Percentiles rank a stretch among this genome's conserved stretches.
These are phyloP conservation scores for Chaetura pelagica DNA, from an alignment of 2,113 vertebrate genomes.

Conservation along the genomic window DNA sequence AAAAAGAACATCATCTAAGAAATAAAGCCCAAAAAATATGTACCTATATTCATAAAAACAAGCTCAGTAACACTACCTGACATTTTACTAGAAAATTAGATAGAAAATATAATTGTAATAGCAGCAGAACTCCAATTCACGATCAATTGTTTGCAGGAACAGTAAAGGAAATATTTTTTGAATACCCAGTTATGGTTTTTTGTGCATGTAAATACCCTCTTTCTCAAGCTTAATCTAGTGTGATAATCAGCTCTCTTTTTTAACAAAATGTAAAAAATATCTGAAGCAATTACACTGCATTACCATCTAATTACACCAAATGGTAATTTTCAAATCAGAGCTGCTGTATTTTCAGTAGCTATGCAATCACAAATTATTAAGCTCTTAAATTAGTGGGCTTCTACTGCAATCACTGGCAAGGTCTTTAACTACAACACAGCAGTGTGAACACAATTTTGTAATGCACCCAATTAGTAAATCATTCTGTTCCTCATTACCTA, in stretches of 20 bases:
- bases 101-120: background rate
- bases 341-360: constrained; percentile 29
- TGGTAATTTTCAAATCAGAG: constrained; percentile 46
- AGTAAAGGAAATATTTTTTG: background rate
- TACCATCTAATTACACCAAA: constrained; percentile 37
- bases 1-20: fast-evolving
- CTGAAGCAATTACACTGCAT: constrained; percentile 27
- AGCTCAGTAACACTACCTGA: background rate
- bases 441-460: background rate
- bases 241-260: constrained; percentile 6
- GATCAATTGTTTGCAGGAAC: background rate
- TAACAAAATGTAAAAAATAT: constrained; percentile 18
- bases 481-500: background rate
- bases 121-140: background rate
- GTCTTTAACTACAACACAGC: background rate
- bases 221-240: background rate
- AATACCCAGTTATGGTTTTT: background rate
- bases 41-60: background rate
- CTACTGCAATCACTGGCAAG: background rate
- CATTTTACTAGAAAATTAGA: background rate
- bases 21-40: fast-evolving
- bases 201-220: background rate
- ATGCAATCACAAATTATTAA: constrained; percentile 31
- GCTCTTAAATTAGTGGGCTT: background rate
- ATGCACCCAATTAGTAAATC: constrained; percentile 3